phyloP scores from a whole-genome alignment of 2,113 vertebrate species.

The Alexandromys fortis region DNA sequence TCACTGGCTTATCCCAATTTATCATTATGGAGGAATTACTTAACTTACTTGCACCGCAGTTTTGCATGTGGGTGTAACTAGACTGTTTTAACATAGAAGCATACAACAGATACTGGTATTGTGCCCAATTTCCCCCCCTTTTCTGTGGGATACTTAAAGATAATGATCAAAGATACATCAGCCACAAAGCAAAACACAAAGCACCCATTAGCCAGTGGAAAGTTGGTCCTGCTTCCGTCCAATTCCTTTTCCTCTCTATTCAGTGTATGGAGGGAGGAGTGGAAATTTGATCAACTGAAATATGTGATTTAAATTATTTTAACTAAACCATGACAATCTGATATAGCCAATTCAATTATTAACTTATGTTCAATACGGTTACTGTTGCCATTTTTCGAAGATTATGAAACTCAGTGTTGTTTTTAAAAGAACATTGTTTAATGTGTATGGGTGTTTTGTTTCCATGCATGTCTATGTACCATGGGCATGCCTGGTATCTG shows the following conservation, averaged over 20 bases:
- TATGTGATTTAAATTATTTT: background rate
- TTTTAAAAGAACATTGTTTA: background rate
- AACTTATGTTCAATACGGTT: background rate
- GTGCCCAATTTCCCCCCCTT: background rate
- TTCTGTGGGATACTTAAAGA: background rate
- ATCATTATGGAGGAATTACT: background rate
- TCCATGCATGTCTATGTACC: too few species aligned
- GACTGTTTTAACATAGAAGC: background rate
- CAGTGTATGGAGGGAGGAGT: background rate
- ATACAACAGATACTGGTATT: background rate
- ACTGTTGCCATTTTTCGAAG: background rate
- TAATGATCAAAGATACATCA: background rate
- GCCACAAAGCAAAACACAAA: background rate
- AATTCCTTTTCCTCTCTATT: background rate
- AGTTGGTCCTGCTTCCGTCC: background rate
- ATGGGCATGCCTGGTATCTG: background rate
- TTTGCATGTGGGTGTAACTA: background rate
- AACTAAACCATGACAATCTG: background rate
- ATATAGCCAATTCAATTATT: background rate
- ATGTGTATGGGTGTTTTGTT: background rate
- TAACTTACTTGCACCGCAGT: background rate
- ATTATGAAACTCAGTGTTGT: background rate
- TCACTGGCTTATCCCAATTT: background rate
- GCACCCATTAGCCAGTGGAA: background rate
- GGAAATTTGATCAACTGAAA: constrained; percentile 26